Percentiles rank a stretch among this genome's conserved stretches.
These are phyloP conservation scores for Heliothis virescens DNA, from an alignment of 1,140 invertebrate species.

Conservation along the genomic window DNA sequence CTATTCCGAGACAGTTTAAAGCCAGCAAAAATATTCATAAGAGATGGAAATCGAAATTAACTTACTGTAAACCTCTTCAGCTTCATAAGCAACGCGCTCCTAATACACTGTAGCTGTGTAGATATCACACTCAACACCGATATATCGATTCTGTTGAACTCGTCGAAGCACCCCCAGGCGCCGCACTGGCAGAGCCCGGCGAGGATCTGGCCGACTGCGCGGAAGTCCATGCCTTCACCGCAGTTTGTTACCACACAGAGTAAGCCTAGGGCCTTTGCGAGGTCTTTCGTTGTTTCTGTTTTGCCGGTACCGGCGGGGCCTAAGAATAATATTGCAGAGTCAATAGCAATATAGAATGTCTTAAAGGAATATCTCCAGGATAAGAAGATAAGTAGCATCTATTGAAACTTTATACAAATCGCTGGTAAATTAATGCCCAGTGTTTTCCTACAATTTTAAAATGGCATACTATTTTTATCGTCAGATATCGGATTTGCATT, in stretches of 20 bases:
- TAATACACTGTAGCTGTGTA: constrained; percentile 95
- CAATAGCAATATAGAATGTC: neutral
- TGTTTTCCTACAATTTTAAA: too few relatives aligned
- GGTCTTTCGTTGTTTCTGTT: constrained; percentile 96
- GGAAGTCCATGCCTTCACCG: constrained; percentile 96
- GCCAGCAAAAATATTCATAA: neutral
- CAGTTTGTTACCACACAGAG: constrained; percentile 97
- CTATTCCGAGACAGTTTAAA: too few relatives aligned
- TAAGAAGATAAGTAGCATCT: too few relatives aligned
- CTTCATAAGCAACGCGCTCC: constrained; percentile 92
- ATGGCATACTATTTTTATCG: too few relatives aligned
- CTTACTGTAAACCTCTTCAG: constrained; percentile 90
- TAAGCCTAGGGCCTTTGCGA: constrained; percentile 95
- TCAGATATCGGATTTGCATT: too few relatives aligned
- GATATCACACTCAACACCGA: constrained; percentile 97
- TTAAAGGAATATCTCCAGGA: too few relatives aligned
- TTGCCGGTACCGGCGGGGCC: constrained; percentile 95
- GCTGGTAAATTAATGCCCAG: neutral
- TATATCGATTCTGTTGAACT: constrained; percentile 96
- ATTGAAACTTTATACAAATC: too few relatives aligned
- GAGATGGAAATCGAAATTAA: neutral
- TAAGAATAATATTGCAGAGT: constrained; percentile 55
- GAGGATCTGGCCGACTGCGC: constrained; percentile 94
- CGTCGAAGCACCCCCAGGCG: constrained; percentile 96
- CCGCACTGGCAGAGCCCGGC: constrained; percentile 93